Conservation (phyloP, 2,113 vertebrate genomes). For the Ceyx cyanopectus region DNA sequence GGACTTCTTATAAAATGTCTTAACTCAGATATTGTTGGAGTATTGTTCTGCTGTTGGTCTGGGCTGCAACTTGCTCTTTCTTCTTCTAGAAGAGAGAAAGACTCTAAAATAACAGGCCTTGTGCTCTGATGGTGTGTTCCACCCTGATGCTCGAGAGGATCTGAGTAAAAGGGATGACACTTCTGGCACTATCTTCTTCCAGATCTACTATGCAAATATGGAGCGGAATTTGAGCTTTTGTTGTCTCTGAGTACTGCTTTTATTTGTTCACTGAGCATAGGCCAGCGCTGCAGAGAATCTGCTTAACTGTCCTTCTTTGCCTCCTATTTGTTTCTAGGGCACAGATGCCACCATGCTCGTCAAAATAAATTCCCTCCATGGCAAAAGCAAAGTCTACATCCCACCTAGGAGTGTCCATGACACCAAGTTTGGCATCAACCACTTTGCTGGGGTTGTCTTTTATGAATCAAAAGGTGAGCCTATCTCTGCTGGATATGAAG, state of each 20-base stretch:
- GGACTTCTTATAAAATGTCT: neutral
- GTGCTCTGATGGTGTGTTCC: neutral
- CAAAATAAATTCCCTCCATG: slow-evolving; percentile 87
- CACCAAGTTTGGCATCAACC: slow-evolving; percentile 87
- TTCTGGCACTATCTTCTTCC: neutral
- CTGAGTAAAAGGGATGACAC: neutral
- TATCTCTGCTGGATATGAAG: neutral
- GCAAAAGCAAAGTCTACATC: slow-evolving; percentile 85
- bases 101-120: neutral
- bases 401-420: slow-evolving; percentile 87
- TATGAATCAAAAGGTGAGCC: slow-evolving; percentile 90
- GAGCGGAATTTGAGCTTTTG: neutral
- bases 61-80: neutral
- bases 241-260: neutral
- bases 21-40: neutral
- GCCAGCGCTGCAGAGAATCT: neutral
- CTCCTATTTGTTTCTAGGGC: slow-evolving; percentile 78
- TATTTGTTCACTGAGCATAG: neutral
- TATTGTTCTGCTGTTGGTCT: neutral
- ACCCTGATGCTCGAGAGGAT: neutral
- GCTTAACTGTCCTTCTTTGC: neutral
- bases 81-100: neutral
- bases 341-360: slow-evolving; percentile 91
- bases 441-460: slow-evolving; percentile 92
- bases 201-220: neutral